phyloP scores from a whole-genome alignment of 2,888 invertebrate genomes.

The Agonopterix subpropinquella region DNA sequence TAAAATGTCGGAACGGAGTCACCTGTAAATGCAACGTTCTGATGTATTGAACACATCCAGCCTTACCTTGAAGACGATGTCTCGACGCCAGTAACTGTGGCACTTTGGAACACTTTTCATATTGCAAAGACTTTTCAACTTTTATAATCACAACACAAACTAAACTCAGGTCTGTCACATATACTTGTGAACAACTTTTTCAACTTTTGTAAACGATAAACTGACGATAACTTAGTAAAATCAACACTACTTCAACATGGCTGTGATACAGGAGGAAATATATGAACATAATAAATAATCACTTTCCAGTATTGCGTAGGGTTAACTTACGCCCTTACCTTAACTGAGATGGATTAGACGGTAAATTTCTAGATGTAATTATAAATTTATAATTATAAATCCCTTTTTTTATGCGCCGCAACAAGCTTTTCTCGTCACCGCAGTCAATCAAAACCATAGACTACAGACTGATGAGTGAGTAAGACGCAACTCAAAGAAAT shows the following conservation, averaged over 20 bases:
- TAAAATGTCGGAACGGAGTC: slow-evolving; percentile 1
- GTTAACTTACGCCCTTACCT: slow-evolving; percentile 75
- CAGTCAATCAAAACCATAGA: slow-evolving; percentile 39
- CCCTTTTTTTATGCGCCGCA: slow-evolving; percentile 59
- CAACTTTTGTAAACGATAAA: slow-evolving; percentile 61
- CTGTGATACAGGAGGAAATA: slow-evolving; percentile 71
- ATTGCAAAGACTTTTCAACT: slow-evolving; percentile 64
- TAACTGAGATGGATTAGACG: slow-evolving; percentile 68
- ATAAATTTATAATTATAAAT: slow-evolving; percentile 43
- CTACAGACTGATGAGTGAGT: slow-evolving; percentile 7
- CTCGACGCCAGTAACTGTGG: slow-evolving; percentile 71
- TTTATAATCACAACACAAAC: slow-evolving; percentile 70
- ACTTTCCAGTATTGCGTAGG: slow-evolving; percentile 68
- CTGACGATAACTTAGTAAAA: slow-evolving; percentile 70
- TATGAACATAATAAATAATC: slow-evolving; percentile 73
- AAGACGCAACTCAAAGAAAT: too few relatives aligned
- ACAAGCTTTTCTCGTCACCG: slow-evolving; percentile 52
- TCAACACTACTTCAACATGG: slow-evolving; percentile 76
- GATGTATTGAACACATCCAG: slow-evolving; percentile 73
- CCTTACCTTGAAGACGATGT: slow-evolving; percentile 73
- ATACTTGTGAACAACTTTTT: slow-evolving; percentile 69
- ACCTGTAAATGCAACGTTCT: slow-evolving; percentile 54
- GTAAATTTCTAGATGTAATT: slow-evolving; percentile 62
- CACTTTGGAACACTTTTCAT: slow-evolving; percentile 75
- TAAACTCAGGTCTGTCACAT: slow-evolving; percentile 72